phyloP scores from a whole-genome alignment of 2,113 vertebrate species.

The Pionites leucogaster region DNA sequence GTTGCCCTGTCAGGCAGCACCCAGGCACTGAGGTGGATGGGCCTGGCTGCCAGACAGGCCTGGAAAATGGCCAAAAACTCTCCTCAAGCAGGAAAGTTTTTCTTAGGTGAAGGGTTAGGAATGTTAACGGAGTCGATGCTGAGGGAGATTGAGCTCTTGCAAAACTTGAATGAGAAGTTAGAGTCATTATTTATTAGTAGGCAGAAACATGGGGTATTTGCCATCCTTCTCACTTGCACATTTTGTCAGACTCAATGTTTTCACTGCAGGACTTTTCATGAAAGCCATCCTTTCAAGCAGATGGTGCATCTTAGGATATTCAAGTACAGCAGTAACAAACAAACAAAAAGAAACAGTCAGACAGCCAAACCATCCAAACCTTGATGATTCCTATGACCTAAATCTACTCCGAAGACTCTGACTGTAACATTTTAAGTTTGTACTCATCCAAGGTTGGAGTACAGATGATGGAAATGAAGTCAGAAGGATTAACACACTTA shows the following conservation, averaged over 20 bases:
- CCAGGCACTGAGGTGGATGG: accelerated
- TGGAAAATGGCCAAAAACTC: not conserved
- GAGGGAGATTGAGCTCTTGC: not conserved
- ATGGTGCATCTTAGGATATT: not conserved
- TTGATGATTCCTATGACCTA: not conserved
- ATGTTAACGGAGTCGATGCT: not conserved
- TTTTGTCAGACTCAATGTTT: not conserved
- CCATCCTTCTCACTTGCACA: not conserved
- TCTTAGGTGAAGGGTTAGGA: not conserved
- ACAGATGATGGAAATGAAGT: not conserved
- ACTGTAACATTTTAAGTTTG: not conserved
- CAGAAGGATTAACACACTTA: not conserved
- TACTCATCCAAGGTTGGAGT: not conserved
- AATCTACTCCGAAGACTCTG: not conserved
- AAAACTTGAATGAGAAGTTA: not conserved
- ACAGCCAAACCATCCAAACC: not conserved
- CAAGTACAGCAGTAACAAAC: not conserved
- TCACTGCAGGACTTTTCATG: not conserved
- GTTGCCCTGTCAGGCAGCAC: too few species aligned
- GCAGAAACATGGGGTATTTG: not conserved
- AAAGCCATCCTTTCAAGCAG: not conserved
- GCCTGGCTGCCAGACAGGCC: too few species aligned
- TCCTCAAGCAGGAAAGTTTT: accelerated
- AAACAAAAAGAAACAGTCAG: not conserved
- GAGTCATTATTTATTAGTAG: not conserved